Conservation (phyloP, 2,797 vertebrate species). For the Bovichtus diacanthus region DNA sequence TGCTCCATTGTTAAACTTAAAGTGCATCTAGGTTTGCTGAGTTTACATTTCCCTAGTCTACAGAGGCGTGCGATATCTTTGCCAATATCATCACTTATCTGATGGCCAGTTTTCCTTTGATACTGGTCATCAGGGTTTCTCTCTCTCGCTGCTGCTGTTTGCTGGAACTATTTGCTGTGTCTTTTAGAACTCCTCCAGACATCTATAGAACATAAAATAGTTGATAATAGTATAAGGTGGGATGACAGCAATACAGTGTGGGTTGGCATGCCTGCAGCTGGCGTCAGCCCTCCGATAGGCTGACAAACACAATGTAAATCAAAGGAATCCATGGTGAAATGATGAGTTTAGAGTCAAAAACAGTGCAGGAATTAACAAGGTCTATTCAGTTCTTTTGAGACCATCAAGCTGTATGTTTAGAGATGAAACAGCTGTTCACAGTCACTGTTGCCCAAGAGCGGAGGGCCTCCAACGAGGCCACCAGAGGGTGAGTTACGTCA, state of each 20-base stretch:
- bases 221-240: background rate
- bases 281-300: background rate
- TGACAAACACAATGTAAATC: constrained; percentile 6
- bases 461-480: constrained; percentile 30
- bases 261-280: background rate
- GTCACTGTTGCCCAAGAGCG: constrained; percentile 30
- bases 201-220: background rate
- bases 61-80: too few relatives aligned
- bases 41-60: too few relatives aligned
- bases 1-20: too few relatives aligned
- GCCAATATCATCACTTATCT: too few relatives aligned
- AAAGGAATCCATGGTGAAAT: constrained; percentile 10
- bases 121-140: background rate
- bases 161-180: background rate
- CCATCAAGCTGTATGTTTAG: constrained; percentile 17
- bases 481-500: constrained; percentile 42
- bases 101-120: background rate
- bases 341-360: constrained; percentile 19
- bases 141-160: background rate
- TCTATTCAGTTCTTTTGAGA: constrained; percentile 31
- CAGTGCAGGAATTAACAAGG: constrained; percentile 9
- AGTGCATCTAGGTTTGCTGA: too few relatives aligned
- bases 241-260: background rate
- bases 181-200: background rate
- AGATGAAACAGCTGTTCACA: constrained; percentile 55